Conservation (phyloP, 2,888 invertebrate genomes). For the Iselma pallidipennis region DNA sequence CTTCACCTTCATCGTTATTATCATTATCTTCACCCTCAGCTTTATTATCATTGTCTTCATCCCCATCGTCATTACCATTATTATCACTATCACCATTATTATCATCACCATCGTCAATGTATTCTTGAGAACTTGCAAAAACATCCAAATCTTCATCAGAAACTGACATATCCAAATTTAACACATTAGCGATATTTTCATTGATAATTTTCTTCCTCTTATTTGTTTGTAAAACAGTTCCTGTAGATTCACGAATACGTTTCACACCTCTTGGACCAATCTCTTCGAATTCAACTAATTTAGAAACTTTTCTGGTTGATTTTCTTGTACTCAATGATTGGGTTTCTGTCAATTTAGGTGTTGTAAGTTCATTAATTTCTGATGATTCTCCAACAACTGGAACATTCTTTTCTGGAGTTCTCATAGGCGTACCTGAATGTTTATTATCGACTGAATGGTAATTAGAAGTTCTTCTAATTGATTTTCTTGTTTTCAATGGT, state of each 20-base stretch:
- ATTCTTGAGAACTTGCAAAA: not conserved
- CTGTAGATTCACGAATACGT: slow-evolving; percentile 37
- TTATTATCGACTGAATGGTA: not conserved
- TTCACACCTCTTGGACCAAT: slow-evolving; percentile 1
- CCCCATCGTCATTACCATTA: not conserved
- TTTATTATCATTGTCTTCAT: not conserved
- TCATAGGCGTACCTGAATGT: too few relatives aligned
- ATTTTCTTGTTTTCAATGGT: not conserved
- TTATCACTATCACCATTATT: not conserved
- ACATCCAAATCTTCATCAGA: not conserved
- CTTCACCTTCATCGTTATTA: not conserved
- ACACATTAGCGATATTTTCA: not conserved
- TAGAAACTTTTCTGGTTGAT: not conserved
- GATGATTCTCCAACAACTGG: not conserved
- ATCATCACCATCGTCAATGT: not conserved
- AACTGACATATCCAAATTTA: not conserved
- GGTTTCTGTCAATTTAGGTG: not conserved
- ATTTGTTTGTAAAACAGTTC: slow-evolving; percentile 40
- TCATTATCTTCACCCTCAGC: not conserved
- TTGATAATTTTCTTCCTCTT: not conserved
- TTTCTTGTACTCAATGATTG: not conserved
- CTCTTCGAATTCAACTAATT: not conserved
- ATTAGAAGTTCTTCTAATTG: not conserved
- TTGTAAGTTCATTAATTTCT: not conserved
- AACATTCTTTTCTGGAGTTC: not conserved